Percentiles rank a stretch among this genome's conserved stretches.
phyloP scores from a whole-genome alignment of 2,888 invertebrate species.

The Drosophila nigricruria region DNA sequence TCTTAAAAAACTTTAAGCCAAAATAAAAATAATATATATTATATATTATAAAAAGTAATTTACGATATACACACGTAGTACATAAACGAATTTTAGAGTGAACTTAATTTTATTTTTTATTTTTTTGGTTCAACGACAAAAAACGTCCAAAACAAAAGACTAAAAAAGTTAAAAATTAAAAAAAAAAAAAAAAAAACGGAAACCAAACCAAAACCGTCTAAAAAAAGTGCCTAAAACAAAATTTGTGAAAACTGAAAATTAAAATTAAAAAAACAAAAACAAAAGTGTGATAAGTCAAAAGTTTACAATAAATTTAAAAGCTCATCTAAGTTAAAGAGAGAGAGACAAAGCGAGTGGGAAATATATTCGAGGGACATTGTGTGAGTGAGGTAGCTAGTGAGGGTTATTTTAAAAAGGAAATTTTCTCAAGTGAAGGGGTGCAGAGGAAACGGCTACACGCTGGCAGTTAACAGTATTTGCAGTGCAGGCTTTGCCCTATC shows the following conservation, averaged over 20 bases:
- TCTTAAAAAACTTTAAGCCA: slow-evolving; percentile 51
- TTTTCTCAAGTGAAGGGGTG: slow-evolving; percentile 62
- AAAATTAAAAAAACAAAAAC: slow-evolving; percentile 11
- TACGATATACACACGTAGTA: slow-evolving; percentile 35
- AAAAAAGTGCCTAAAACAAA: slow-evolving; percentile 71
- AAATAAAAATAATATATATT: slow-evolving; percentile 41
- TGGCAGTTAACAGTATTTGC: slow-evolving; percentile 85
- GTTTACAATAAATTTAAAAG: slow-evolving; percentile 26
- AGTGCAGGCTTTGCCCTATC: slow-evolving; percentile 86
- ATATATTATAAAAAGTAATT: slow-evolving; percentile 20
- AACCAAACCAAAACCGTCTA: slow-evolving; percentile 78
- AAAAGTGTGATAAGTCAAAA: slow-evolving; percentile 63
- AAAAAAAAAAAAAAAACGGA: slow-evolving; percentile 29
- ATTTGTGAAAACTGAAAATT: slow-evolving; percentile 31
- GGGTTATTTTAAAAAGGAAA: slow-evolving; percentile 5
- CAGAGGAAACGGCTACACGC: slow-evolving; percentile 80
- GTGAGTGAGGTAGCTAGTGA: neutral
- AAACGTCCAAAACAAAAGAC: slow-evolving; percentile 53
- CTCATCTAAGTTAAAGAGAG: neutral
- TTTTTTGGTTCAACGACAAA: slow-evolving; percentile 23
- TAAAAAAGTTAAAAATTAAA: slow-evolving; percentile 8
- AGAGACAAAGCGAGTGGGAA: neutral
- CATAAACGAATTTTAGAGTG: slow-evolving; percentile 47
- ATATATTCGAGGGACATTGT: neutral
- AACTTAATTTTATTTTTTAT: slow-evolving; percentile 32